phyloP scores from a whole-genome alignment of 1,140 invertebrate species.

The Colletes gigas region DNA sequence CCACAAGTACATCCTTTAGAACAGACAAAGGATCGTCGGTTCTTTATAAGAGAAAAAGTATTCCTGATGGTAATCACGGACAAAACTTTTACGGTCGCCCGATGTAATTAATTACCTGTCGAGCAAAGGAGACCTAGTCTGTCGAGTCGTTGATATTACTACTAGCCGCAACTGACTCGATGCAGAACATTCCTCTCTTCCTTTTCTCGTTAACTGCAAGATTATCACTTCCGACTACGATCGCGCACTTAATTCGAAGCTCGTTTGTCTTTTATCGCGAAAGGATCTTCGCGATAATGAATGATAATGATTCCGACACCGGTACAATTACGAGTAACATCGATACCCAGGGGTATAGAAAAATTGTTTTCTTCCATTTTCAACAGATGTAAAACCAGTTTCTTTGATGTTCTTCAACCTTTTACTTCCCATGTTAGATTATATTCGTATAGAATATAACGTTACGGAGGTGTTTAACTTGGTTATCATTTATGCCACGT shows the following conservation, averaged over 20 bases:
- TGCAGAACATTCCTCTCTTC: neutral
- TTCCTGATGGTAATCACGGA: constrained; percentile 4
- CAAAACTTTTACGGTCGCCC: neutral
- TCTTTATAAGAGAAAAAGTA: neutral
- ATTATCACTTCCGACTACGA: constrained; percentile 8
- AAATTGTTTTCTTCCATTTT: neutral
- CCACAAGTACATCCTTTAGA: neutral
- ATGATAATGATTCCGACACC: neutral
- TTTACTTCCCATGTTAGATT: no score
- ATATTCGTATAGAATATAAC: neutral
- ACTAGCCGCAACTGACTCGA: constrained; percentile 34
- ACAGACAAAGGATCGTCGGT: neutral
- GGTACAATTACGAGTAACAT: neutral
- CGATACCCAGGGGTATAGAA: neutral
- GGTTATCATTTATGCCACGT: no score
- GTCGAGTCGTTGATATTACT: constrained; percentile 45
- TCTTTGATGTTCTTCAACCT: neutral
- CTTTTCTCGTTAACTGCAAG: neutral
- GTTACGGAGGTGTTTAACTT: no score
- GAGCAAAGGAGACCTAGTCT: constrained; percentile 32
- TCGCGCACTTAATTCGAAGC: neutral
- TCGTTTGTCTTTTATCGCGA: neutral
- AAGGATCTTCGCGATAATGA: neutral
- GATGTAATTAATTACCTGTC: constrained; percentile 63
- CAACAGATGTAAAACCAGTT: neutral